Percentiles rank a stretch among this genome's conserved stretches.
Conservation (phyloP, 2,113 vertebrate genomes). For the Chaetura pelagica region DNA sequence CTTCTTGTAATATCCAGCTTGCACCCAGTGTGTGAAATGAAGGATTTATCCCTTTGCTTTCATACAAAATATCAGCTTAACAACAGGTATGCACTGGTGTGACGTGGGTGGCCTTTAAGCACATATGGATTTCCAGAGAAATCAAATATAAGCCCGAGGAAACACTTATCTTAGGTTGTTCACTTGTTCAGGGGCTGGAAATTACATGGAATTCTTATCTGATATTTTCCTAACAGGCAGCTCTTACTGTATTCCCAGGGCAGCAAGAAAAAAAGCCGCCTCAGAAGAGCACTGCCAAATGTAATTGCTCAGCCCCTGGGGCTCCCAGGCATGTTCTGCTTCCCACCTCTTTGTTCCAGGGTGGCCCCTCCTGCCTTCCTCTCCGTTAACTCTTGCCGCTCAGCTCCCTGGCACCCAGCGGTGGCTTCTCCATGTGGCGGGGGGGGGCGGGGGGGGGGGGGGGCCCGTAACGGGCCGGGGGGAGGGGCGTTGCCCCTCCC, state of each 20-base stretch:
- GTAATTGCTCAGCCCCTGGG: slow-evolving; percentile 56
- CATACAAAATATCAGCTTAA: slow-evolving; percentile 35
- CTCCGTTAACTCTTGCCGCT: slow-evolving; percentile 37
- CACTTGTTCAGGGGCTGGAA: slow-evolving; percentile 73
- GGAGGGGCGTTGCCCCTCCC: too few species aligned
- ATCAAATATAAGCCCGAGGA: slow-evolving; percentile 73
- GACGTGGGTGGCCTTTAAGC: slow-evolving; percentile 74
- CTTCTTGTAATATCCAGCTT: background rate
- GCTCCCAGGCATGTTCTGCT: slow-evolving; percentile 58
- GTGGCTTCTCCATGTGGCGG: background rate
- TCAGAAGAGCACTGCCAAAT: slow-evolving; percentile 47
- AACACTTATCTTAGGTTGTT: slow-evolving; percentile 69
- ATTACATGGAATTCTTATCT: slow-evolving; percentile 76
- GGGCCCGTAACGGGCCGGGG: too few species aligned
- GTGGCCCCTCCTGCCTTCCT: slow-evolving; percentile 68
- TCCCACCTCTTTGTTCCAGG: slow-evolving; percentile 73
- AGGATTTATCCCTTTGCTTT: slow-evolving; percentile 44
- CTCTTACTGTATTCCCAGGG: slow-evolving; percentile 57
- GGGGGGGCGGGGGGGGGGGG: too few species aligned
- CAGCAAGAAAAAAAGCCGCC: slow-evolving; percentile 48
- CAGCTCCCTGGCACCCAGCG: background rate
- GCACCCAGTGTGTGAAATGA: background rate
- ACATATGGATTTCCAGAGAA: slow-evolving; percentile 61
- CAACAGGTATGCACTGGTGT: slow-evolving; percentile 9
- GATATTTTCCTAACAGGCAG: slow-evolving; percentile 72